Percentiles rank a stretch among this genome's conserved stretches.
phyloP scores from a whole-genome alignment of 2,113 vertebrate genomes.

The Setophaga petechia region DNA sequence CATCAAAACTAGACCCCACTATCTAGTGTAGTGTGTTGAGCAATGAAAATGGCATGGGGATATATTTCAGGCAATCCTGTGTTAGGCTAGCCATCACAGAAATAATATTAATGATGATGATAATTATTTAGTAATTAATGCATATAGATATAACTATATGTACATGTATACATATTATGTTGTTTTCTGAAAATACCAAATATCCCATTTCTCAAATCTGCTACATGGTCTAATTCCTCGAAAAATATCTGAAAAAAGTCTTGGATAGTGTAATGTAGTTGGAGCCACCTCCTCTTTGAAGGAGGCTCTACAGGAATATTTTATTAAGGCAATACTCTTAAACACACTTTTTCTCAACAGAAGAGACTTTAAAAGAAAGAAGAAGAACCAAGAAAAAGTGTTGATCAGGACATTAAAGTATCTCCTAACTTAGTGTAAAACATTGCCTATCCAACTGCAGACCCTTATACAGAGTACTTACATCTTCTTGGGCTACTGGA shows the following conservation, averaged over 20 bases:
- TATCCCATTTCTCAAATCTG: neutral
- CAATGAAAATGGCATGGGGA: neutral
- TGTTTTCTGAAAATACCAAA: neutral
- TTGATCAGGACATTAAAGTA: neutral
- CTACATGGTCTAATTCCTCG: neutral
- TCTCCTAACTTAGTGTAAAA: neutral
- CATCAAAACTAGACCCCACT: neutral
- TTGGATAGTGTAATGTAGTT: neutral
- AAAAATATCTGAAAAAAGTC: neutral
- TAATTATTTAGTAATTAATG: neutral
- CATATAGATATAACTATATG: fast-evolving
- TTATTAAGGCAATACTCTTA: neutral
- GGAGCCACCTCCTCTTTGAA: neutral
- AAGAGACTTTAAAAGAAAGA: neutral
- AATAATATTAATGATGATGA: neutral
- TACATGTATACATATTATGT: no score
- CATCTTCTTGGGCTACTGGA: neutral
- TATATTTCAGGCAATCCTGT: neutral
- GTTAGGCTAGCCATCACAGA: neutral
- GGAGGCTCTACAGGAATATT: neutral
- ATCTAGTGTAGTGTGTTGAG: neutral
- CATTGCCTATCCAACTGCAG: neutral
- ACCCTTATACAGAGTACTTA: neutral
- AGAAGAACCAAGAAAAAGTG: neutral
- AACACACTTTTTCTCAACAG: neutral